Evolutionary conservation across 2,797 vertebrate species (phyloP).

Genomic region (Hemitrygon akajei): DNA sequence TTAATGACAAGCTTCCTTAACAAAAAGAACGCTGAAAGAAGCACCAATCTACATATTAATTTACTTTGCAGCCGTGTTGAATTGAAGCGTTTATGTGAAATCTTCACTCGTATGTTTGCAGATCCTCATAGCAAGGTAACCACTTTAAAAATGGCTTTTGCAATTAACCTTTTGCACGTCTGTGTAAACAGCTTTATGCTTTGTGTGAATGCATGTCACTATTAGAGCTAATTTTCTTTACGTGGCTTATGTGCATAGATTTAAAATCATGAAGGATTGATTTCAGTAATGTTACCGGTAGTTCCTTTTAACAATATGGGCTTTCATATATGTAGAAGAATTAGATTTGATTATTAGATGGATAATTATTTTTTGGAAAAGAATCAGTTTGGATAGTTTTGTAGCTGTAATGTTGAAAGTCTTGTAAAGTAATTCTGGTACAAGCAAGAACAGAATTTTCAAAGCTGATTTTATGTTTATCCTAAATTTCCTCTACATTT

Average conservation of each 20-base stretch:
- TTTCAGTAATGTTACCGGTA: conserved; percentile 9
- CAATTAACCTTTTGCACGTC: neutral
- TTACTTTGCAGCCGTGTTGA: conserved; percentile 74
- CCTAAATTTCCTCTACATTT: neutral
- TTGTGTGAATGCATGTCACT: conserved; percentile 22
- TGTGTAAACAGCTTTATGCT: neutral
- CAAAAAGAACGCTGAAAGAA: no score
- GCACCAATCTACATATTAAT: neutral
- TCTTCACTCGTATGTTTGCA: conserved; percentile 96
- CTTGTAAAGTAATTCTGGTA: neutral
- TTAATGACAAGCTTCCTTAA: no score
- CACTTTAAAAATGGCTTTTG: neutral
- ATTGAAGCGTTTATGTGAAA: conserved; percentile 90
- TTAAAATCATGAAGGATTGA: neutral
- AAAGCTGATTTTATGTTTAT: neutral
- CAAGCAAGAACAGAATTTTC: neutral
- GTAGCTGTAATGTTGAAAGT: neutral
- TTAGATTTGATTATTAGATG: neutral
- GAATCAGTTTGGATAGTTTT: neutral
- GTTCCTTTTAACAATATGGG: neutral
- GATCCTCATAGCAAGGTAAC: conserved; percentile 94
- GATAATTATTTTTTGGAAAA: neutral
- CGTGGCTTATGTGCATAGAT: neutral
- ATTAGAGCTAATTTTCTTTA: neutral
- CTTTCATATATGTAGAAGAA: neutral